A percentile compares a stretch with the other conserved stretches of the same genome.
Evolutionary conservation across 2,888 invertebrate genomes (phyloP).

Genomic region (Eulithis testata): DNA sequence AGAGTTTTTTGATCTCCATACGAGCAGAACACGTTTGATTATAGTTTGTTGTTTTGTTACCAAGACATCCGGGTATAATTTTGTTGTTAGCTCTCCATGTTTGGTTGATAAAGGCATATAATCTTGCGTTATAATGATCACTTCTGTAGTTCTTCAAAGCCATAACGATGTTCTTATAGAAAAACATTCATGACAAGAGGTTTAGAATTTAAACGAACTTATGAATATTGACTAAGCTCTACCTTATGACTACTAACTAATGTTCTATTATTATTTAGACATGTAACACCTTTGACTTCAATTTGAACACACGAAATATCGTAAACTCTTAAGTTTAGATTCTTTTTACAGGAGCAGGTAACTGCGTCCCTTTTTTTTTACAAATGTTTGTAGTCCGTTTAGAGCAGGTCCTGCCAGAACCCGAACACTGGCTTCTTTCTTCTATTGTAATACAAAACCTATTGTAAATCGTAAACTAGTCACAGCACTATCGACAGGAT

Average conservation of each 20-base stretch:
- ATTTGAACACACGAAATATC: neutral
- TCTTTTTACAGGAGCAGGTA: conserved; percentile 64
- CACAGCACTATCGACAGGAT: conserved; percentile 34
- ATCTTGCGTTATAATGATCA: conserved; percentile 43
- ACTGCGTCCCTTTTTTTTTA: conserved; percentile 74
- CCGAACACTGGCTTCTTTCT: conserved; percentile 34
- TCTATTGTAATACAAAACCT: conserved; percentile 37
- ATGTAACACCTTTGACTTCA: neutral
- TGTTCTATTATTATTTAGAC: neutral
- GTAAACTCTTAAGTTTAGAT: conserved; percentile 17
- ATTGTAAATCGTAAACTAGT: conserved; percentile 35
- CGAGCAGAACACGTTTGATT: conserved; percentile 76
- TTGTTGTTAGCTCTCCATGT: conserved; percentile 53
- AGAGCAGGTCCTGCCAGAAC: conserved; percentile 46
- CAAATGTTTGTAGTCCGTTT: conserved; percentile 58
- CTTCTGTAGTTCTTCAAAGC: conserved; percentile 10
- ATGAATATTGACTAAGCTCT: neutral
- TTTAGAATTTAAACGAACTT: conserved; percentile 2
- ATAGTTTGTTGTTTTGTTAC: conserved; percentile 79
- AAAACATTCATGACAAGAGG: conserved; percentile 53
- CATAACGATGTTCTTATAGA: conserved; percentile 28
- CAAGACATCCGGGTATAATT: conserved; percentile 75
- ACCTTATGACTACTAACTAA: neutral
- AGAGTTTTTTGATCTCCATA: conserved; percentile 64
- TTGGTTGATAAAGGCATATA: conserved; percentile 47